Conservation (phyloP, 1,140 invertebrate genomes). For the Drepana arcuata region DNA sequence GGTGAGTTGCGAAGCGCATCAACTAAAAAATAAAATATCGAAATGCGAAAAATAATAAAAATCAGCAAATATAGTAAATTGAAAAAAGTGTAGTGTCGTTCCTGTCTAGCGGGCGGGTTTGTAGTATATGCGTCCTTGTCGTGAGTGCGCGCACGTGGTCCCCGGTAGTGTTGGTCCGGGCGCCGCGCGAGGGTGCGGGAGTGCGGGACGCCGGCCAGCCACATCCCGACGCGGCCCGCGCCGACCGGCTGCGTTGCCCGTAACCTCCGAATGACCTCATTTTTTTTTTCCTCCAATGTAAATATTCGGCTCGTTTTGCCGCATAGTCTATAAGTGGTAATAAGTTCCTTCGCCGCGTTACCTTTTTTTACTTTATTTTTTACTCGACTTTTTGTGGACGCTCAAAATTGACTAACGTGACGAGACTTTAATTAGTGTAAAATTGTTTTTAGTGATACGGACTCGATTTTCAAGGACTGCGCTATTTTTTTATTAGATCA, state of each 20-base stretch:
- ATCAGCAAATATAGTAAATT: constrained; percentile 69
- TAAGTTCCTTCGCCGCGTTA: constrained; percentile 61
- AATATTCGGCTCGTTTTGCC: constrained; percentile 68
- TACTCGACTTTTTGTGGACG: constrained; percentile 34
- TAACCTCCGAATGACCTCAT: constrained; percentile 70
- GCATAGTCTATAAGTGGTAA: constrained; percentile 70
- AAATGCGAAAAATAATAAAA: constrained; percentile 72
- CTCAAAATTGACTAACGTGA: constrained; percentile 38
- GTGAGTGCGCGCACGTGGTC: constrained; percentile 59
- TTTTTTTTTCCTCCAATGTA: constrained; percentile 70
- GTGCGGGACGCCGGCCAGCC: constrained; percentile 30
- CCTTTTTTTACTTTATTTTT: constrained; percentile 40
- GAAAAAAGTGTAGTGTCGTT: constrained; percentile 62
- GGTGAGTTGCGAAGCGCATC: constrained; percentile 68
- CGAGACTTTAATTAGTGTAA: constrained; percentile 32
- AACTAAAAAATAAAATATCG: constrained; percentile 73
- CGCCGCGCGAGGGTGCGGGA: constrained; percentile 24
- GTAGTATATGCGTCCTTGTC: constrained; percentile 39
- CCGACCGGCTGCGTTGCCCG: constrained; percentile 68
- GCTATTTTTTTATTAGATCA: too few species aligned
- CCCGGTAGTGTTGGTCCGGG: constrained; percentile 31
- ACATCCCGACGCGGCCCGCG: constrained; percentile 66
- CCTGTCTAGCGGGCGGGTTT: constrained; percentile 16
- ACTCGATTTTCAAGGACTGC: too few species aligned
- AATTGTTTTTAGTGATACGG: constrained; percentile 39